Evolutionary conservation across 1,140 invertebrate species (phyloP).

Genomic region (Asobara japonica): DNA sequence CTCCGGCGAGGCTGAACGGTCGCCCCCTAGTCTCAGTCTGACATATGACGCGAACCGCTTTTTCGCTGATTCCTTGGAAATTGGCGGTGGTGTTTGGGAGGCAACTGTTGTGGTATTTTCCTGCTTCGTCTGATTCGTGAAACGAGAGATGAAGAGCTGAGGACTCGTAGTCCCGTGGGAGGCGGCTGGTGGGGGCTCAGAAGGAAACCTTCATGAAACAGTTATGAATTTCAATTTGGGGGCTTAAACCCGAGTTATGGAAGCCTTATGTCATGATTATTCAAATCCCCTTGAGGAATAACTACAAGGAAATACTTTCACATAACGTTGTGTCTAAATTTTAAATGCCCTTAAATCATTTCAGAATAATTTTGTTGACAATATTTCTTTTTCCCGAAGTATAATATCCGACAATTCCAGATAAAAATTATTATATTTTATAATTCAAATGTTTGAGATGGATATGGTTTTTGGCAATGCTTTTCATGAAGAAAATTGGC

Average conservation of each 20-base stretch:
- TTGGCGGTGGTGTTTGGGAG: conserved; percentile 44
- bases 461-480: too few species aligned
- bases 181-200: conserved; percentile 58
- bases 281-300: background rate
- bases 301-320: too few species aligned
- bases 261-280: background rate
- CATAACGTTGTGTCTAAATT: too few species aligned
- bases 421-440: too few species aligned
- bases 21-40: conserved; percentile 68
- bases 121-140: conserved; percentile 58
- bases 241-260: background rate
- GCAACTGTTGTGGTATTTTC: conserved; percentile 41
- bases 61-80: conserved; percentile 62
- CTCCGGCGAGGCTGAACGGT: conserved; percentile 71
- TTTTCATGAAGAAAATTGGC: too few species aligned
- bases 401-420: too few species aligned
- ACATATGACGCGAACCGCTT: conserved; percentile 81
- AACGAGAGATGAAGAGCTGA: conserved; percentile 60
- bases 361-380: too few species aligned
- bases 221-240: conserved; percentile 11
- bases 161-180: conserved; percentile 58
- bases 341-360: too few species aligned
- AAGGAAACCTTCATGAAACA: conserved; percentile 55
- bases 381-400: too few species aligned
- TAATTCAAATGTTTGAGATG: too few species aligned